A percentile compares a stretch with the other conserved stretches of the same genome.
phyloP scores from a whole-genome alignment of 2,888 invertebrate genomes.

The Schizotus pectinicornis region DNA sequence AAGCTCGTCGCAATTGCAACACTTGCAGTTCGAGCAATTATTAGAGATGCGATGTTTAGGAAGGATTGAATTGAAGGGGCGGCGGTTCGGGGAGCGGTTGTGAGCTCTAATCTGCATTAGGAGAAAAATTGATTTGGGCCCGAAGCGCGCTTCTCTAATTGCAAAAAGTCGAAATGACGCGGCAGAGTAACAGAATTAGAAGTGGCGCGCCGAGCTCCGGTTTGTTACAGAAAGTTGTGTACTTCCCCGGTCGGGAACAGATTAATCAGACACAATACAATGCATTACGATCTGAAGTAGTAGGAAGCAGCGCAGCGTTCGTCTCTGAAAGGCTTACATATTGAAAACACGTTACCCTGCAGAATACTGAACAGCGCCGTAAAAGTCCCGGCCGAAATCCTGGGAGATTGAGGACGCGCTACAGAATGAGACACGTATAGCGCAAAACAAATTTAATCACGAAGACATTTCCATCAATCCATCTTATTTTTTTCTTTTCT shows the following conservation, averaged over 20 bases:
- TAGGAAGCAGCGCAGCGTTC: conserved; percentile 29
- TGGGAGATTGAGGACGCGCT: conserved; percentile 39
- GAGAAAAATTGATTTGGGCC: no score
- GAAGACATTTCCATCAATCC: conserved; percentile 59
- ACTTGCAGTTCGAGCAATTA: no score
- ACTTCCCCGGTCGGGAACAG: conserved; percentile 24
- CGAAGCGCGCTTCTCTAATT: no score
- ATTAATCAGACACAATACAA: conserved; percentile 49
- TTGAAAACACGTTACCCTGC: conserved; percentile 45
- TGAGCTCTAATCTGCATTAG: no score
- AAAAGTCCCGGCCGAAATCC: conserved; percentile 44
- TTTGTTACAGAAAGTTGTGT: conserved; percentile 7
- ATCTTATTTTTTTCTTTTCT: conserved; percentile 56
- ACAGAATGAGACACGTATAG: conserved; percentile 55
- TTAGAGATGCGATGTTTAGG: no score
- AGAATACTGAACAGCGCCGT: conserved; percentile 44
- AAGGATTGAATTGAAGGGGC: no score
- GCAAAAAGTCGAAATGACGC: no score
- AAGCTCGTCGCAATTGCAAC: no score
- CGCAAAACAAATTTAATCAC: conserved; percentile 60
- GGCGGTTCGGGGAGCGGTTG: no score
- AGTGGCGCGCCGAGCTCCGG: conserved; percentile 6
- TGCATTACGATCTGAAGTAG: conserved; percentile 36
- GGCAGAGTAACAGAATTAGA: background rate
- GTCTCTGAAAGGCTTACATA: conserved; percentile 45